phyloP scores from a whole-genome alignment of 2,888 invertebrate species.

The Drosophila peninsularis region DNA sequence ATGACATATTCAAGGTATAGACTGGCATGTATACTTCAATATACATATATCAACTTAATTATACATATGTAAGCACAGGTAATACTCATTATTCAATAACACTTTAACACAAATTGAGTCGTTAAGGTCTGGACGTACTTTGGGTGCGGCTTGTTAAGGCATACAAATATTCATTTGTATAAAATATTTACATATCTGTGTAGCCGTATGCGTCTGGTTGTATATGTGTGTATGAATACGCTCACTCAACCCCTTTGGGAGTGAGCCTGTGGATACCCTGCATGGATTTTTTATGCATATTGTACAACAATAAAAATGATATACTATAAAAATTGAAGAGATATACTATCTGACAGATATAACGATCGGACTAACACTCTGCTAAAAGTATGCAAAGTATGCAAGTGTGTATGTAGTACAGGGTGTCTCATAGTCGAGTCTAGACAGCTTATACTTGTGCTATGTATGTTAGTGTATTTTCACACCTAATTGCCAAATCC shows the following conservation, averaged over 20 bases:
- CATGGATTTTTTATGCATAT: no score
- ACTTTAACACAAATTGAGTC: slow-evolving; percentile 21
- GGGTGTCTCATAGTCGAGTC: slow-evolving; percentile 4
- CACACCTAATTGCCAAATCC: slow-evolving; percentile 35
- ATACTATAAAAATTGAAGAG: no score
- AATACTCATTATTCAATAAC: slow-evolving; percentile 12
- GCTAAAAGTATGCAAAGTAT: no score
- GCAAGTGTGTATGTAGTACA: not conserved
- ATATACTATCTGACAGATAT: no score
- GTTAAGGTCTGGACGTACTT: slow-evolving; percentile 1
- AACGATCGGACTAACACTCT: no score
- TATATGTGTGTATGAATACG: not conserved
- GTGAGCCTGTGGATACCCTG: slow-evolving; percentile 1
- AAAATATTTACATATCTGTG: slow-evolving; percentile 4
- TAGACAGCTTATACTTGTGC: not conserved
- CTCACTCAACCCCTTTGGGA: no score
- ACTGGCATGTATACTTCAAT: not conserved
- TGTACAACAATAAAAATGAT: no score
- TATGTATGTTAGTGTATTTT: slow-evolving; percentile 8
- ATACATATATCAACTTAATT: not conserved
- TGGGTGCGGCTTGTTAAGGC: slow-evolving; percentile 13
- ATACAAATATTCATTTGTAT: slow-evolving; percentile 11
- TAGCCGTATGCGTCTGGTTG: not conserved
- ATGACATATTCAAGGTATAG: not conserved
- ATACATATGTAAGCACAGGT: not conserved